Conservation (phyloP, 2,113 vertebrate genomes). For the Spea multiplicata region DNA sequence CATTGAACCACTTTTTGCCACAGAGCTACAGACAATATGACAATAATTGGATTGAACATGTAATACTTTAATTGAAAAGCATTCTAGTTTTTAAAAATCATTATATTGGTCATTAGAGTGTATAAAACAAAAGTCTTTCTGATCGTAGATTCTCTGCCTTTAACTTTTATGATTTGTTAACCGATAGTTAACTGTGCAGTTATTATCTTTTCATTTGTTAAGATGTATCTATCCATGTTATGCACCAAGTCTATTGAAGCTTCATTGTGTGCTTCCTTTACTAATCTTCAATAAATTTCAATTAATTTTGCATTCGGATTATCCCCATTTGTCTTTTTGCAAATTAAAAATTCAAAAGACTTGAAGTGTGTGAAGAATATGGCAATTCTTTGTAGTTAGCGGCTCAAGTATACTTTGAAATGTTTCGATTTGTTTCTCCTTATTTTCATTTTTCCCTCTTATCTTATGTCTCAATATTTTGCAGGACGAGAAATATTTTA, state of each 20-base stretch:
- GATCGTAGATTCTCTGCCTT: conserved; percentile 2
- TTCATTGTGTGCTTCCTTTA: conserved; percentile 20
- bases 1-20: too few species aligned
- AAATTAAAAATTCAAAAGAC: conserved; percentile 10
- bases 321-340: conserved; percentile 13
- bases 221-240: conserved; percentile 17
- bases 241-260: conserved; percentile 12
- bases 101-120: conserved; percentile 26
- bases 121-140: conserved; percentile 18
- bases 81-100: not conserved
- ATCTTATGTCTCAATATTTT: too few species aligned
- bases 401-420: not conserved
- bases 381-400: not conserved
- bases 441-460: too few species aligned
- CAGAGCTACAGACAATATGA: too few species aligned
- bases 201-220: conserved; percentile 19
- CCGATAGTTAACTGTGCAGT: conserved; percentile 27
- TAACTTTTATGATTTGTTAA: conserved; percentile 23
- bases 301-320: conserved; percentile 39
- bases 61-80: conserved; percentile 16
- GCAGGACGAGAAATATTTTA: too few species aligned
- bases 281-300: conserved; percentile 33
- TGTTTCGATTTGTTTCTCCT: not conserved
- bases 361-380: not conserved
- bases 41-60: too few species aligned